Evolutionary conservation across 1,140 invertebrate genomes (phyloP), one percentile per base, ranked within the genome.

Genomic region (Forficula auricularia): DNA sequence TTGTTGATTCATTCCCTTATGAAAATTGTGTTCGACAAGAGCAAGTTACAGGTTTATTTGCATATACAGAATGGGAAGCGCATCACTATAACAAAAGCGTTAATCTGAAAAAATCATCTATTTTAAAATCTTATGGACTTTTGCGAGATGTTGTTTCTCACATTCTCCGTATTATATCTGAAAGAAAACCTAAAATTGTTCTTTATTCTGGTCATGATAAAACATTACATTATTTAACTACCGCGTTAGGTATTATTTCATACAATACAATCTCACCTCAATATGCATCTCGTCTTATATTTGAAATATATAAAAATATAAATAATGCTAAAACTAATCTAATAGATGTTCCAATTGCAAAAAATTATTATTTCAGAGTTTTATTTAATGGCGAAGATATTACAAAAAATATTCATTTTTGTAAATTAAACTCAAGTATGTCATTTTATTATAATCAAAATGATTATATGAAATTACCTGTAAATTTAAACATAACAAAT

Each of bases 151-250:
- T 87, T 32, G 79, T 85, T 1, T 72, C 74, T 35, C 76, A 82
- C 48, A 77, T 86, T 70, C 66, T 86, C 1, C 67, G 72, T 48
- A 80, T 81, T 60, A 77, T 81, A 41, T 83, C 77, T 0, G 78
- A 79, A 42, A 73, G 68, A 46, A 77, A 76, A 50, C 81, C 81
- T 0, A 80, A 79, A 53, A 71, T 92, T 43, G 75, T 88, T 6
- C 48, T 92, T 0, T 95, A 89, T 57, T 91, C 87, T 0, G 88
- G 85, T 0, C 90, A 95, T 54, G 88, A 92, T 57, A 80, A 81
- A 51, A 91, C 88, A 0, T 50, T 92, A 15, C 81, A 87, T 50
- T 82, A 85, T 50, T 59, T 95, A 2, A 71, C 80, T 2, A 68
- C 77, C 3, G 80, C 84, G 1, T 55, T 95, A 15, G 85, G 85